Conservation (phyloP, 2,888 invertebrate genomes). For the Eupithecia subfuscata region DNA sequence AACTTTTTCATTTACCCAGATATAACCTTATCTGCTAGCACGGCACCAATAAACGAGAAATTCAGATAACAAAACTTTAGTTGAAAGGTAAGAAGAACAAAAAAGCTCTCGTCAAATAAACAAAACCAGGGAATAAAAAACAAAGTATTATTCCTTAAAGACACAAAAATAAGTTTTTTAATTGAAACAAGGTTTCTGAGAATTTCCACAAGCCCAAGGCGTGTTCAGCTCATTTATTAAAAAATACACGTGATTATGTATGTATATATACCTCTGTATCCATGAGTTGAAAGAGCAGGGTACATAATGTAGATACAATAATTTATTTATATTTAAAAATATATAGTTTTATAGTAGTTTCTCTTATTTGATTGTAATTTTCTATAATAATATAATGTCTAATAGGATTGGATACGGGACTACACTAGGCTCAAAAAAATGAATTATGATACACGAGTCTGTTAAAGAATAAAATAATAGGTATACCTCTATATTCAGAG, state of each 20-base stretch:
- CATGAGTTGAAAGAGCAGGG: not conserved
- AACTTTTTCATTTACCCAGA: not conserved
- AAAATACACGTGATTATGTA: conserved; percentile 1
- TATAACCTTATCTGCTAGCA: not conserved
- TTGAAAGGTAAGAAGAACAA: not conserved
- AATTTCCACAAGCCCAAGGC: not conserved
- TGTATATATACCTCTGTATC: not conserved
- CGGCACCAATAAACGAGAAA: not conserved
- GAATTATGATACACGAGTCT: no score
- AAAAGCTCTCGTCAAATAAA: not conserved
- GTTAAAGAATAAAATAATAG: no score
- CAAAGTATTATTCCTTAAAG: not conserved
- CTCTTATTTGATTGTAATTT: no score
- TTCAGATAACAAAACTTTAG: not conserved
- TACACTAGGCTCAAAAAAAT: no score
- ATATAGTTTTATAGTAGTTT: no score
- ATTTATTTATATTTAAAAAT: no score
- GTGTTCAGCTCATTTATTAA: conserved; percentile 1
- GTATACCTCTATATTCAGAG: no score
- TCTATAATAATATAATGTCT: no score
- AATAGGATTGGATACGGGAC: no score
- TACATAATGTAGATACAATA: not conserved
- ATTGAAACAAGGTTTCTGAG: conserved; percentile 4
- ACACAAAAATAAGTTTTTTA: conserved; percentile 8
- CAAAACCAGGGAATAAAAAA: not conserved